These are phyloP conservation scores for Muscicapa adusta DNA, from an alignment of 2,113 vertebrate genomes.

Conservation along the genomic window DNA sequence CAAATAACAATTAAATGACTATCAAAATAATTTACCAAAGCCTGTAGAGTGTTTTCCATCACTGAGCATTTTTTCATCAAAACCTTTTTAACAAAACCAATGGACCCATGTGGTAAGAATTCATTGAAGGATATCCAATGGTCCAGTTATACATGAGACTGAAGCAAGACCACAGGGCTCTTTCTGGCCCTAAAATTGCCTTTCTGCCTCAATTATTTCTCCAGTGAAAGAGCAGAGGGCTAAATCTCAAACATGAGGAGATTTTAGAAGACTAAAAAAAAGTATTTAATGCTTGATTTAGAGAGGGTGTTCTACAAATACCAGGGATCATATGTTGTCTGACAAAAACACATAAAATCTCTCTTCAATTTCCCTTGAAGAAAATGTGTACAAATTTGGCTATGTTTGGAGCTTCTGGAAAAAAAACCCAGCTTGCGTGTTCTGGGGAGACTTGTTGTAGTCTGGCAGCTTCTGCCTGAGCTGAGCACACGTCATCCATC, in stretches of 20 bases:
- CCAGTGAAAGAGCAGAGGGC: background rate
- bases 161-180: background rate
- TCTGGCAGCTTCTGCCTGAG: constrained; percentile 6
- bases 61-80: background rate
- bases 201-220: background rate
- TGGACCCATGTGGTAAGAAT: background rate
- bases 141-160: background rate
- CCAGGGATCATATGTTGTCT: background rate
- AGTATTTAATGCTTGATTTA: background rate
- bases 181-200: background rate
- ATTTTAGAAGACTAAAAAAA: background rate
- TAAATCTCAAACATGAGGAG: background rate
- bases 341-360: background rate
- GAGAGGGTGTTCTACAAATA: background rate
- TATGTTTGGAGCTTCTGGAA: background rate
- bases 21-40: constrained; percentile 16
- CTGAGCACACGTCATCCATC: background rate
- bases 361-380: background rate
- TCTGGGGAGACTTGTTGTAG: background rate
- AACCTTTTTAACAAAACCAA: background rate
- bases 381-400: background rate
- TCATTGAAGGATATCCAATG: background rate
- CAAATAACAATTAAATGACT: constrained; percentile 14
- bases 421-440: background rate
- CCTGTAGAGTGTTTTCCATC: background rate